These are phyloP conservation scores for Zaprionus inermis DNA, from an alignment of 1,140 invertebrate genomes.

Conservation along the genomic window DNA sequence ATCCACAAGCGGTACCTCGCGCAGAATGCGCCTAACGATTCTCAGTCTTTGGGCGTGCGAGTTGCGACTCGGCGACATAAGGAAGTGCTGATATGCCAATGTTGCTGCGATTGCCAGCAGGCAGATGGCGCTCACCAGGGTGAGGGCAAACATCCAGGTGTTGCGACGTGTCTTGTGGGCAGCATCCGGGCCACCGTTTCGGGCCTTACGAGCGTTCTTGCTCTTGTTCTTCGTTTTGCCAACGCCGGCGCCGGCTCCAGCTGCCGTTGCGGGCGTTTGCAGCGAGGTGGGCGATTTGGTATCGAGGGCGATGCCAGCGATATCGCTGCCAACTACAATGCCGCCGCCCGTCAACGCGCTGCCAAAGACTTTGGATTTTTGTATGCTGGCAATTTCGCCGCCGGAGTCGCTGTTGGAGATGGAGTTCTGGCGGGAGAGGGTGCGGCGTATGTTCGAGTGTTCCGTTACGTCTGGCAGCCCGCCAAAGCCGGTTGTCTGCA, in stretches of 20 bases:
- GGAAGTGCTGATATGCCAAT: constrained; percentile 79
- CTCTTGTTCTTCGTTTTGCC: constrained; percentile 48
- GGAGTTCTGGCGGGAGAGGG: constrained; percentile 81
- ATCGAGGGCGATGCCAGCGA: constrained; percentile 60
- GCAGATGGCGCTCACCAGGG: constrained; percentile 72
- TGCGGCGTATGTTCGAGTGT: constrained; percentile 81
- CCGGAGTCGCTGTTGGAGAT: constrained; percentile 82
- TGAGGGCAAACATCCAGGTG: constrained; percentile 72
- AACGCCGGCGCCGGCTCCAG: constrained; percentile 31
- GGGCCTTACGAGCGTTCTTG: constrained; percentile 52
- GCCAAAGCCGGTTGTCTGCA: constrained; percentile 83
- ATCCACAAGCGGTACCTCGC: constrained; percentile 87
- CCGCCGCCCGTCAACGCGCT: constrained; percentile 48
- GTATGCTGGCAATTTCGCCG: constrained; percentile 76
- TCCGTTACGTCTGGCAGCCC: constrained; percentile 83
- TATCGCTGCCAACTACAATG: constrained; percentile 64
- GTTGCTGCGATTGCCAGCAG: constrained; percentile 75
- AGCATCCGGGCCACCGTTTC: constrained; percentile 23
- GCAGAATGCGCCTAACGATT: constrained; percentile 86
- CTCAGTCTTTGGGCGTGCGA: constrained; percentile 86
- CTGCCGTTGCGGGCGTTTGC: constrained; percentile 41
- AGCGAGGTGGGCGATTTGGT: constrained; percentile 70
- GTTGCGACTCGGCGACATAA: constrained; percentile 85
- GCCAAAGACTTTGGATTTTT: constrained; percentile 79
- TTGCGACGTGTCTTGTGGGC: constrained; percentile 67